These are phyloP conservation scores for Gymnarchus niloticus DNA, from an alignment of 2,113 vertebrate species.

Conservation along the genomic window DNA sequence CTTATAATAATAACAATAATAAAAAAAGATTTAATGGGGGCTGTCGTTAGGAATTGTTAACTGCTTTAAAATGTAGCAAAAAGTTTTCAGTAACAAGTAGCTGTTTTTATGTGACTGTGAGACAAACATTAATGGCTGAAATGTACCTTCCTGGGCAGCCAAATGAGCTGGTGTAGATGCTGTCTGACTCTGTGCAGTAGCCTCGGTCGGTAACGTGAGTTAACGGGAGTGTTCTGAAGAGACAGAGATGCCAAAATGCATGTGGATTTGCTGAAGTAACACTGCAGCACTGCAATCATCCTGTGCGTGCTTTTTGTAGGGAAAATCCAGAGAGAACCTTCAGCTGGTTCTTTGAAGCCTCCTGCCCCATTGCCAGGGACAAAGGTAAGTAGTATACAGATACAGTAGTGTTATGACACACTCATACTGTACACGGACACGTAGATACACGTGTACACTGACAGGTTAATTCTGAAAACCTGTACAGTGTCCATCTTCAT, in stretches of 20 bases:
- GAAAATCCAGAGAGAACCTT: conserved; percentile 68
- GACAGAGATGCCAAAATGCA: no score
- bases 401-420: neutral
- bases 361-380: conserved; percentile 65
- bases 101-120: neutral
- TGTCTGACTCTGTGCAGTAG: no score
- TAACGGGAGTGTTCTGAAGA: no score
- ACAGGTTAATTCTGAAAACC: neutral
- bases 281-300: no score
- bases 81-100: neutral
- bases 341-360: conserved; percentile 78
- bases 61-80: neutral
- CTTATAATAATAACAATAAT: neutral
- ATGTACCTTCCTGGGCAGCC: no score
- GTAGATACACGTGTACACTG: neutral
- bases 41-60: no score
- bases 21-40: neutral
- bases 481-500: neutral
- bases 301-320: no score
- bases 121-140: no score
- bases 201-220: no score
- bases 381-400: conserved; percentile 64
- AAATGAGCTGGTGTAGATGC: no score
- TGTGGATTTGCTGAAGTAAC: no score
- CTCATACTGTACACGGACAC: neutral